Conservation (phyloP, 2,113 vertebrate genomes). For the Nestor notabilis region DNA sequence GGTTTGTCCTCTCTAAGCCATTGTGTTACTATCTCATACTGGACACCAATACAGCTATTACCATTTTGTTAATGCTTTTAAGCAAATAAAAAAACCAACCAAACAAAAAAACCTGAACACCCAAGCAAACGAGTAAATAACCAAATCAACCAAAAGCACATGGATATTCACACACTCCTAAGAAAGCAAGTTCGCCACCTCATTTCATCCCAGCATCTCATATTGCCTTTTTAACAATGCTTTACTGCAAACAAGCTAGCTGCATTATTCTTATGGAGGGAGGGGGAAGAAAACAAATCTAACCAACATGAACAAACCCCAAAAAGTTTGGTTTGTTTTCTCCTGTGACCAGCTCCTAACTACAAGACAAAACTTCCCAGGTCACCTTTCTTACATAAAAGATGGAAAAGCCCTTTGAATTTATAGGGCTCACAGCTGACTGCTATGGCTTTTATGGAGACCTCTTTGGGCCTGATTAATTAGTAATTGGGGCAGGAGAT, state of each 20-base stretch:
- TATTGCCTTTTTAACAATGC: not conserved
- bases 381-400: conserved; percentile 30
- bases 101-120: not conserved
- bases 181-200: not conserved
- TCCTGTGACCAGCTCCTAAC: not conserved
- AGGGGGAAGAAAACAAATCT: not conserved
- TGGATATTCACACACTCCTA: not conserved
- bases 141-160: not conserved
- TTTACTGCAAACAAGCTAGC: not conserved
- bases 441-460: conserved; percentile 55
- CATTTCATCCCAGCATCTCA: conserved; percentile 9
- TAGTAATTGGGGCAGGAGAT: conserved; percentile 74
- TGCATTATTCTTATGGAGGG: not conserved
- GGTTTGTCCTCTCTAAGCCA: not conserved
- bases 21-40: not conserved
- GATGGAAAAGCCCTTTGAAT: conserved; percentile 28
- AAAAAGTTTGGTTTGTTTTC: not conserved
- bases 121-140: not conserved
- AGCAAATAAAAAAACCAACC: not conserved
- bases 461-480: conserved; percentile 81
- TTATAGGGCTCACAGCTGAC: conserved; percentile 43
- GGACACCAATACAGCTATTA: not conserved
- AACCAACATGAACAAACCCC: not conserved
- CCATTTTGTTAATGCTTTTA: not conserved
- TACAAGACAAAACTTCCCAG: not conserved